Base-by-base conservation (phyloP, 1,140 invertebrate genomes). In the Antheraea pernyi region DNA sequence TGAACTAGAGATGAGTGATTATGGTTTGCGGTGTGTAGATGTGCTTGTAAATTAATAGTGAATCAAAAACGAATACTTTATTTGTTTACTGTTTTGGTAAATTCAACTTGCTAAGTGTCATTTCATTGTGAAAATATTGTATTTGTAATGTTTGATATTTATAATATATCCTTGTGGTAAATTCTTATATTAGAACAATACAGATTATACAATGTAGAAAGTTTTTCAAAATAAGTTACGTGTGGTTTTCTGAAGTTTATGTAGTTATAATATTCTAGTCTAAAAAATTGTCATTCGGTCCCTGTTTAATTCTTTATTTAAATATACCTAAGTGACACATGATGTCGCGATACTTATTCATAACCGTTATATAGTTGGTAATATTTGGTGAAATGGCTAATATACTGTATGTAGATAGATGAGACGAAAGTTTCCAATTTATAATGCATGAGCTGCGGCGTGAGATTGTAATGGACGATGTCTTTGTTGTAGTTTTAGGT, bases 231-330 rank as follows among this genome's bases (percentile, higher is more conserved):
- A 9, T 0, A 9, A 42, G 46, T 6, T 53, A 7, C 16, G 46
- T 53, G 46, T 13, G 46, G 6, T 53, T 53, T 53, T 53, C 11
- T 42, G 16, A n/a, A 53, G 16, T 13, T 53, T 53, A 53, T 53
- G 46, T 53, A 53, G 46, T 53, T 53, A 53, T 9, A 53, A 16
- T 53, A 53, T 53, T 53, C 46, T 53, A 53, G 46, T 53, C 46
- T 53, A 53, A 53, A 53, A 13, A 53, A 13, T 53, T 53, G 16
- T 53, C 46, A 16, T 11, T 42, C 7, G 39, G 39, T 42, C 39
- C 11, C 8, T 53, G 46, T 13, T 53, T 53, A 16, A 53, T 53
- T n/a, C 46, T 53, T 53, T 53, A 9, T 13, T 53, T 53, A 16
- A 16, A 13, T 53, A 16, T 53, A 13, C 16, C 16, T 16, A 11